phyloP scores from a whole-genome alignment of 2,797 vertebrate genomes.

The Rhodeus uyekii region DNA sequence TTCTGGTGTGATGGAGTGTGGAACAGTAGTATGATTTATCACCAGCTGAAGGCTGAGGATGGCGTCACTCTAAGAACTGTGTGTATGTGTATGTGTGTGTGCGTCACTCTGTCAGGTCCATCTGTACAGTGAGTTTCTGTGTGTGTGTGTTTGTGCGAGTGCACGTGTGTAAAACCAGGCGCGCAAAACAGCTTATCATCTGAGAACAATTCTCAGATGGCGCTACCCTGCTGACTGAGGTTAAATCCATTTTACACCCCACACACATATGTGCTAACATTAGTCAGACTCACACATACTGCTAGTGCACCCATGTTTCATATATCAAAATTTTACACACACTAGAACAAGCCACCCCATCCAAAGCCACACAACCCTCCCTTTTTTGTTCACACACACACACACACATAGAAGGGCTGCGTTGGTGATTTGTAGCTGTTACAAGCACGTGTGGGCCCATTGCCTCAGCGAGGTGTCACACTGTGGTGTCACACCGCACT shows the following conservation, averaged over 20 bases:
- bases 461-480: slow-evolving; percentile 46
- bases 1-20: slow-evolving; percentile 22
- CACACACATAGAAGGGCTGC: slow-evolving; percentile 8
- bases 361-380: slow-evolving; percentile 24
- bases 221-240: slow-evolving; percentile 40
- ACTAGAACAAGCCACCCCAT: slow-evolving; percentile 32
- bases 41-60: slow-evolving; percentile 50
- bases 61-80: slow-evolving; percentile 46
- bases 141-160: slow-evolving; percentile 21
- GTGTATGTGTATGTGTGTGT: slow-evolving; percentile 45
- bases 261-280: slow-evolving; percentile 40
- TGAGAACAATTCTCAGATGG: slow-evolving; percentile 38
- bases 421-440: slow-evolving; percentile 51
- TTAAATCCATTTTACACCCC: slow-evolving; percentile 42
- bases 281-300: slow-evolving; percentile 33
- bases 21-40: slow-evolving; percentile 50
- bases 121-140: slow-evolving; percentile 49
- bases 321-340: slow-evolving; percentile 33
- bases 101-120: slow-evolving; percentile 42
- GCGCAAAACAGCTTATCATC: slow-evolving; percentile 44
- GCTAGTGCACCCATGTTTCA: slow-evolving; percentile 3
- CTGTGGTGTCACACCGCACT: slow-evolving; percentile 52
- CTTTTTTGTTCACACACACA: slow-evolving; percentile 19
- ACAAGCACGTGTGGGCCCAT: slow-evolving; percentile 32
- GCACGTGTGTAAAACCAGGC: slow-evolving; percentile 37